Percentiles rank a stretch among this genome's conserved stretches.
Evolutionary conservation across 2,888 invertebrate genomes (phyloP).

Genomic region (Yponomeuta sedellus): DNA sequence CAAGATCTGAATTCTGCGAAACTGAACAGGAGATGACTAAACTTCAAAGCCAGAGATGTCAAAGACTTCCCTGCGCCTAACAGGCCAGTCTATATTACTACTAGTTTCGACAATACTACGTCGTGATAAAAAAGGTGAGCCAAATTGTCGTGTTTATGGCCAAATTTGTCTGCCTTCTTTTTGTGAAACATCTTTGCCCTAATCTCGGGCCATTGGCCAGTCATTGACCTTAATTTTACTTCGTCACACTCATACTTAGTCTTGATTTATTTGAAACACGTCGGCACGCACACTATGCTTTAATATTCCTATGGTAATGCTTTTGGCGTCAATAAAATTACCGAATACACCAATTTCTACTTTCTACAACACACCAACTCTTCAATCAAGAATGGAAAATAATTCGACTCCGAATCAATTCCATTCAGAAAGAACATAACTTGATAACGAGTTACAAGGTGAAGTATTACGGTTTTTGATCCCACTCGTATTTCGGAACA

Average conservation of each 20-base stretch:
- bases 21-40: neutral
- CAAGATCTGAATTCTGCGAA: neutral
- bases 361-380: neutral
- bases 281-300: neutral
- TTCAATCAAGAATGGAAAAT: neutral
- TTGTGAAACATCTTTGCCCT: neutral
- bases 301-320: neutral
- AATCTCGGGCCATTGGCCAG: neutral
- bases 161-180: neutral
- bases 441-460: slow-evolving; percentile 11
- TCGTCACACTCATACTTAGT: neutral
- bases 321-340: neutral
- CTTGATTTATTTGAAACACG: neutral
- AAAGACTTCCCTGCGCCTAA: neutral
- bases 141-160: neutral
- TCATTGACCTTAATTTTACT: neutral
- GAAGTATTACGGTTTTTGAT: slow-evolving; percentile 10
- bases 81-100: neutral
- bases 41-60: neutral
- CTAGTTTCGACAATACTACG: neutral
- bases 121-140: neutral
- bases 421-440: slow-evolving; percentile 6
- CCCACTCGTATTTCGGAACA: neutral
- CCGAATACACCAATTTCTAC: neutral
- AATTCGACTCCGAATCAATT: neutral